Conservation (phyloP, 2,797 vertebrate species). For the Setipinna tenuifilis region DNA sequence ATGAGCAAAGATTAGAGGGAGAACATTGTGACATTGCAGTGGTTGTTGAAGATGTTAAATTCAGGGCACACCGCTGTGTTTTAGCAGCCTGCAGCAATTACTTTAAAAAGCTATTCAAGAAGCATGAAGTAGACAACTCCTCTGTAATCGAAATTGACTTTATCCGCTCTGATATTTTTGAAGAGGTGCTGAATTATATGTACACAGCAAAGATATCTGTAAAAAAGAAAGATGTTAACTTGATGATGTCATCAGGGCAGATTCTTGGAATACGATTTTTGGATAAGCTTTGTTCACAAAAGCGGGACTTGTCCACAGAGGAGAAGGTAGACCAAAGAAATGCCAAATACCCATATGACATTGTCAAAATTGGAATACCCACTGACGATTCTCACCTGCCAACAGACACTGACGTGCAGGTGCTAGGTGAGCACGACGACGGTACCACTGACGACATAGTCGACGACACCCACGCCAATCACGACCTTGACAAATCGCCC, state of each 20-base stretch:
- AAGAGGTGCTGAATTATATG: conserved; percentile 98
- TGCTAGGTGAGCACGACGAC: conserved; percentile 90
- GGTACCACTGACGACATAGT: conserved; percentile 87
- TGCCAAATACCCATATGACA: conserved; percentile 85
- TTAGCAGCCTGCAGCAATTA: conserved; percentile 98
- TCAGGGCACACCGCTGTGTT: conserved; percentile 93
- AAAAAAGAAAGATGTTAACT: conserved; percentile 94
- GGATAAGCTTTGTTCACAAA: conserved; percentile 95
- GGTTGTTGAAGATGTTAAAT: conserved; percentile 97
- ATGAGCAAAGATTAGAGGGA: conserved; percentile 94
- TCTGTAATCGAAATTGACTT: conserved; percentile 99
- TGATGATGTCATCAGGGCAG: conserved; percentile 98
- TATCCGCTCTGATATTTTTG: conserved; percentile 95
- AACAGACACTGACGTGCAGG: conserved; percentile 81
- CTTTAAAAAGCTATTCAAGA: conserved; percentile 98
- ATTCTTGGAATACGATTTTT: conserved; percentile 95
- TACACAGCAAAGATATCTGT: conserved; percentile 96
- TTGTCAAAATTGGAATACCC: conserved; percentile 91
- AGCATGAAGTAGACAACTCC: conserved; percentile 95
- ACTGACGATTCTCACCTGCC: conserved; percentile 87
- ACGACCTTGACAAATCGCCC: conserved; percentile 91
- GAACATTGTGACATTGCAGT: conserved; percentile 98
- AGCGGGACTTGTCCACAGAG: conserved; percentile 91
- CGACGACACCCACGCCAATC: conserved; percentile 86
- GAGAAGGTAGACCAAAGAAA: conserved; percentile 83